Base-by-base conservation (phyloP, 2,797 vertebrate species). In the Fistularia tabacaria region DNA sequence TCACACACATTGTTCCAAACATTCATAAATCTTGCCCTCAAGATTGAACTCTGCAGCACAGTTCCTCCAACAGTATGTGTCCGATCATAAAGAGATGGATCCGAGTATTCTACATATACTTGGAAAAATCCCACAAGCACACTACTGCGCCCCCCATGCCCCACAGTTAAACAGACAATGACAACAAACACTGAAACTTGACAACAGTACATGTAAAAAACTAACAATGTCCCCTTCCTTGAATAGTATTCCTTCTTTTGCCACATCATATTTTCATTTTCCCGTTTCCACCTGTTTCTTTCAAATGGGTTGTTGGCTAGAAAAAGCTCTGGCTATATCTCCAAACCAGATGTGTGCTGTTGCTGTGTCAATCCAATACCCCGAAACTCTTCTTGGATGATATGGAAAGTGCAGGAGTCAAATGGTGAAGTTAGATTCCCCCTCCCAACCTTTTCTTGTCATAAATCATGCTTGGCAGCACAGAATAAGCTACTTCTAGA, bases 391-490 rank as follows among this genome's bases (percentile, higher is more conserved):
- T 82, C 73, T 76, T 69, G 73, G 79, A 82, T 59, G 47, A 79
- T 84, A 86, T 82, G 69, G 79, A 86, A 86, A 86, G 84, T 85
- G 84, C 77, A 80, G 62, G 73, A 90, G 85, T 88, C 87, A 89
- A 91, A 90, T 77, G 81, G 86, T 85, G 76, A 89, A 88, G 84
- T 89, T 80, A 80, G 70, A 83, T 79, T 85, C 71, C 70, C 79
- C 77, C 78, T 81, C 73, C 76, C 62, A 25, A 69, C 77, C 55
- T 63, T 70, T 76, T 82, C 80, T 81, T 67, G 74, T 87, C 86
- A 91, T 91, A 89, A 92, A 92, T 91, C 90, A 90, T 82, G 77
- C 81, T 81, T 86, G 89, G 87, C 87, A 90, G 87, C 76, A 80
- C 82, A 87, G 88, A 90, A 92, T 87, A 88, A 89, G 88, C 82